Conservation (phyloP, 2,888 invertebrate genomes). For the Galeopsomyia nigrocyanea region DNA sequence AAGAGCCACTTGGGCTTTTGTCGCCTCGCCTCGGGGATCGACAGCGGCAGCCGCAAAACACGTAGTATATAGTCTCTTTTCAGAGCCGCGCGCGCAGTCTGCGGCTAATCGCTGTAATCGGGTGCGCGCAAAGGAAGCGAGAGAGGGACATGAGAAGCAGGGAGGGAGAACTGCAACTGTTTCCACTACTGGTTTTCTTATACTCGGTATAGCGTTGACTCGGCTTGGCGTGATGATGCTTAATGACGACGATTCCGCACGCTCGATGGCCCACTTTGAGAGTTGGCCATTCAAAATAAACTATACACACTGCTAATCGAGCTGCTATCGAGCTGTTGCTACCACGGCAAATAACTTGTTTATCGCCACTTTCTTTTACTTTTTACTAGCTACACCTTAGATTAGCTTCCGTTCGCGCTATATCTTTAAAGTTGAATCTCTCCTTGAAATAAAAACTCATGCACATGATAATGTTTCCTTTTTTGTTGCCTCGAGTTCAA, state of each 20-base stretch:
- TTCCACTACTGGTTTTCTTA: background rate
- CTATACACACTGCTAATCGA: too few relatives aligned
- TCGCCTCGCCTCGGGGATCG: constrained; percentile 33
- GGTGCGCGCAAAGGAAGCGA: background rate
- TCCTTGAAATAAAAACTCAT: too few relatives aligned
- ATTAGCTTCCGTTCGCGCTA: too few relatives aligned
- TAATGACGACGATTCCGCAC: constrained; percentile 1
- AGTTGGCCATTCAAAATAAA: background rate
- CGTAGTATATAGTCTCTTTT: background rate
- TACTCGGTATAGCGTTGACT: too few relatives aligned
- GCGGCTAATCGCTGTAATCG: constrained; percentile 29
- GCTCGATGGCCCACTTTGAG: constrained; percentile 3
- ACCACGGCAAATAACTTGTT: too few relatives aligned
- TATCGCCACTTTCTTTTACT: too few relatives aligned
- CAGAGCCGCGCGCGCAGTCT: background rate
- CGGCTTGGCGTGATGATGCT: too few relatives aligned
- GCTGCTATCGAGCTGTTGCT: too few relatives aligned
- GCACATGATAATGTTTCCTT: too few relatives aligned
- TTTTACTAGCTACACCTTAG: too few relatives aligned
- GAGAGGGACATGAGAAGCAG: background rate
- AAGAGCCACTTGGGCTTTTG: constrained; percentile 64
- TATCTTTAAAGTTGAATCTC: too few relatives aligned
- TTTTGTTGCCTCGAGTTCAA: too few relatives aligned
- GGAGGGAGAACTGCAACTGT: background rate
- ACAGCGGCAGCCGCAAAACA: background rate